These are phyloP conservation scores for Typhlichthys subterraneus DNA, from an alignment of 2,797 vertebrate genomes.

Conservation along the genomic window DNA sequence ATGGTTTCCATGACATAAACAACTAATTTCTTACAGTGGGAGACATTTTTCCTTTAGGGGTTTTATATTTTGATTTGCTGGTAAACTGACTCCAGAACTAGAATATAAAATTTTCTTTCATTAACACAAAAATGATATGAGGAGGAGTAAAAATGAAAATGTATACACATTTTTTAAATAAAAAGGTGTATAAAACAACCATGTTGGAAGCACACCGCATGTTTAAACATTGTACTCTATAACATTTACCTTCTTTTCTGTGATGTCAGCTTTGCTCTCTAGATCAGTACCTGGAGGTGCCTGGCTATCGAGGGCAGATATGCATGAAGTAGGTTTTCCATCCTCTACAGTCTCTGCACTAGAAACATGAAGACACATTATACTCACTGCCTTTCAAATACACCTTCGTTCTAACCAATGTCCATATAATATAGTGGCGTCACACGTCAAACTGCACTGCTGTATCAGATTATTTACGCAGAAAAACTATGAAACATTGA, in stretches of 20 bases:
- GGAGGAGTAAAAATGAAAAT: too few relatives aligned
- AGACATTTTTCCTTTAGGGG: too few relatives aligned
- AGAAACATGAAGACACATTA: constrained; percentile 26
- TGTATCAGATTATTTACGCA: neutral
- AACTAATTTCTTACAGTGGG: neutral
- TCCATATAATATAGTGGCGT: neutral
- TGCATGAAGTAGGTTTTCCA: constrained; percentile 29
- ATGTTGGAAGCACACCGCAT: too few relatives aligned
- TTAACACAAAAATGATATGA: too few relatives aligned
- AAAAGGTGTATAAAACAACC: too few relatives aligned
- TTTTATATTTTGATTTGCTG: too few relatives aligned
- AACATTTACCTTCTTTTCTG: constrained; percentile 75
- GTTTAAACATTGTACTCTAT: neutral
- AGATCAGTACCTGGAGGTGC: constrained; percentile 27
- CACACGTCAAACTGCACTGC: neutral
- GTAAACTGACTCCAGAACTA: too few relatives aligned
- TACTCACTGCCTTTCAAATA: constrained; percentile 6
- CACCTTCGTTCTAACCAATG: neutral
- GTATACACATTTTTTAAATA: too few relatives aligned
- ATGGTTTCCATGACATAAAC: constrained; percentile 36
- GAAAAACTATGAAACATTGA: constrained; percentile 16
- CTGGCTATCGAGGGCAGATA: constrained; percentile 26
- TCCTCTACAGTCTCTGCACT: constrained; percentile 52
- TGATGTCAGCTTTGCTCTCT: constrained; percentile 55
- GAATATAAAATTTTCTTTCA: too few relatives aligned